A percentile compares a stretch with the other conserved stretches of the same genome.
phyloP scores from a whole-genome alignment of 1,140 invertebrate species.

The Cherax quadricarinatus region DNA sequence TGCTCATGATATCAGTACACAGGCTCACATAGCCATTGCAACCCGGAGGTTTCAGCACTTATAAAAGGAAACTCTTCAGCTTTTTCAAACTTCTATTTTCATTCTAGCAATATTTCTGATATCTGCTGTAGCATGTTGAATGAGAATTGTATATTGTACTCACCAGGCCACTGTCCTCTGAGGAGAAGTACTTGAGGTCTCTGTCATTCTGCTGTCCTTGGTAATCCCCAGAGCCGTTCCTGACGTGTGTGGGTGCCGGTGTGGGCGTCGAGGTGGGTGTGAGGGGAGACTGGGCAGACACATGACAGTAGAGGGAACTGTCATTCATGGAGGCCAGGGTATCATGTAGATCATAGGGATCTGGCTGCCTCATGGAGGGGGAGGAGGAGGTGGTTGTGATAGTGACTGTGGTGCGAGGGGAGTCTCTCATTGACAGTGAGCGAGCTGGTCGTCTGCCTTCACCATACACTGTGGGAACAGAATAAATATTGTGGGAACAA shows the following conservation, averaged over 20 bases:
- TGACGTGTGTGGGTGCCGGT: conserved; percentile 43
- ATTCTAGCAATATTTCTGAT: no score
- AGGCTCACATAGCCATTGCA: no score
- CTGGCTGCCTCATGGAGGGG: neutral
- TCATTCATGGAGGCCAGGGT: conserved; percentile 60
- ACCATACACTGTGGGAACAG: conserved; percentile 37
- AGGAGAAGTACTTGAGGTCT: conserved; percentile 72
- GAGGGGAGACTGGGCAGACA: conserved; percentile 61
- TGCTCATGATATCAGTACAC: no score
- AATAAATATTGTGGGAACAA: no score
- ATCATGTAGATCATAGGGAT: conserved; percentile 58
- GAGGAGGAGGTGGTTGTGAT: conserved; percentile 17
- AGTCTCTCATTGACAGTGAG: conserved; percentile 74
- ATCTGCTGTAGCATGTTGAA: no score
- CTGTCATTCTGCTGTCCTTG: conserved; percentile 56
- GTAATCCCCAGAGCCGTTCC: conserved; percentile 79
- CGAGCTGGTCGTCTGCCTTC: conserved; percentile 64
- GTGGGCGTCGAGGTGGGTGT: conserved; percentile 74
- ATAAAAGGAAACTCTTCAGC: no score
- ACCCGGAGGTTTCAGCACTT: no score
- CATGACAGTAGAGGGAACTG: conserved; percentile 66
- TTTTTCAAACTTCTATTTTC: no score
- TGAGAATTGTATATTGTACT: conserved; percentile 18
- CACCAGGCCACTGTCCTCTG: conserved; percentile 74
- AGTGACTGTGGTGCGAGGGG: conserved; percentile 75